Percentiles rank a stretch among this genome's conserved stretches.
Evolutionary conservation across 2,888 invertebrate species (phyloP).

Genomic region (Tenthredo scrophulariae): DNA sequence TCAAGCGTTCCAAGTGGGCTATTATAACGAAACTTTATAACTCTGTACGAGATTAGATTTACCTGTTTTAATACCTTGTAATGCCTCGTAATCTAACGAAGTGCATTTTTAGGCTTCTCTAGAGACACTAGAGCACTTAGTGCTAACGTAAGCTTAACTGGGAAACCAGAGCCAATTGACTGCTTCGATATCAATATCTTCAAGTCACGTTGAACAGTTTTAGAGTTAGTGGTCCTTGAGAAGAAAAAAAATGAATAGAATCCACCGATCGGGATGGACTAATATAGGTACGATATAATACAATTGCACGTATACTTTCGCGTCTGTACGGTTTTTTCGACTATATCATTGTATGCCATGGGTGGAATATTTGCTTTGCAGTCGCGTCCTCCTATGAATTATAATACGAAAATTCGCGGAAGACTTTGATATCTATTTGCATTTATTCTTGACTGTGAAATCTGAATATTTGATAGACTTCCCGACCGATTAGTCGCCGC

Average conservation of each 20-base stretch:
- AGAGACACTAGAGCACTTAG: conserved; percentile 12
- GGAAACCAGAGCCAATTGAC: conserved; percentile 11
- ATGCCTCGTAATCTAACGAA: conserved; percentile 13
- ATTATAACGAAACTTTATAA: not conserved
- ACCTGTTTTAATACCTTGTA: conserved; percentile 6
- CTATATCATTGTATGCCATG: not conserved
- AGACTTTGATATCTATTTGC: not conserved
- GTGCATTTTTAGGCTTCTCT: conserved; percentile 13
- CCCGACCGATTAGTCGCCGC: conserved; percentile 7
- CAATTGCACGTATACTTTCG: not conserved
- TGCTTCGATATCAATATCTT: conserved; percentile 17
- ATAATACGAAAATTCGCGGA: not conserved
- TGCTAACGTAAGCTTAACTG: conserved; percentile 2
- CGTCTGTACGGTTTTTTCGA: conserved; percentile 23
- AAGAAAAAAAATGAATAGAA: not conserved
- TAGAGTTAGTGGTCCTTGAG: not conserved
- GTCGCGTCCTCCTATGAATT: not conserved
- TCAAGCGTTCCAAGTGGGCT: not conserved
- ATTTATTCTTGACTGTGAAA: not conserved
- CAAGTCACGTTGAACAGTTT: not conserved
- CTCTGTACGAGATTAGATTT: conserved; percentile 5
- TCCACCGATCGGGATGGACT: not conserved
- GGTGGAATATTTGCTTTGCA: not conserved
- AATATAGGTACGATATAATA: not conserved
- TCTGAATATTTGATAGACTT: not conserved